Conservation (phyloP, 2,888 invertebrate genomes). For the Drosophila gaucha region DNA sequence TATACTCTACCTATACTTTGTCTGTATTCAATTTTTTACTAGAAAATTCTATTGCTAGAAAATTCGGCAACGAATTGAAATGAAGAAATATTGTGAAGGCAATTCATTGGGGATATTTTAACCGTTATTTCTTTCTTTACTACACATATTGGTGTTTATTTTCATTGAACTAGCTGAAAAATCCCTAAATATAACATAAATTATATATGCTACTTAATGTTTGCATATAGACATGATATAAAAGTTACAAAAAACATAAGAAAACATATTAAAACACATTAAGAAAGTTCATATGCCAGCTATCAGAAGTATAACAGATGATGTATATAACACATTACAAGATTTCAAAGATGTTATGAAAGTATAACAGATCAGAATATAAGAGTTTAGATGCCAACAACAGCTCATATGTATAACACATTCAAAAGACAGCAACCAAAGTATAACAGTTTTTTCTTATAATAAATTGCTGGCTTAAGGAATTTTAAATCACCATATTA, state of each 20-base stretch:
- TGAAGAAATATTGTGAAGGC: background rate
- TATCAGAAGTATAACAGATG: background rate
- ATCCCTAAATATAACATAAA: too few relatives aligned
- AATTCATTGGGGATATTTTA: background rate
- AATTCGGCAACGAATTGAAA: background rate
- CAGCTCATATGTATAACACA: background rate
- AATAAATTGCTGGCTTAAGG: too few relatives aligned
- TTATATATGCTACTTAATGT: too few relatives aligned
- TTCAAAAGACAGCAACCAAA: background rate
- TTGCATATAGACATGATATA: too few relatives aligned
- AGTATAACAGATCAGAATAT: background rate
- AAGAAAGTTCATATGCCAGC: background rate
- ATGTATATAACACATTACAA: background rate
- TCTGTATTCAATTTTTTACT: background rate
- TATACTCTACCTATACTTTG: background rate
- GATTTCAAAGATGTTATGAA: background rate
- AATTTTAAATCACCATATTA: background rate
- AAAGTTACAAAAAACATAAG: too few relatives aligned
- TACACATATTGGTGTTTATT: too few relatives aligned
- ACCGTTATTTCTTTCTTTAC: background rate
- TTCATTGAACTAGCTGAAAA: too few relatives aligned
- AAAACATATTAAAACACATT: background rate
- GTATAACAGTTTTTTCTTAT: too few relatives aligned
- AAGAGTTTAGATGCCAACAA: too few relatives aligned
- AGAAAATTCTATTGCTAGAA: constrained; percentile 1